Conservation (phyloP, 2,888 invertebrate genomes). For the Diplazon laetatorius region DNA sequence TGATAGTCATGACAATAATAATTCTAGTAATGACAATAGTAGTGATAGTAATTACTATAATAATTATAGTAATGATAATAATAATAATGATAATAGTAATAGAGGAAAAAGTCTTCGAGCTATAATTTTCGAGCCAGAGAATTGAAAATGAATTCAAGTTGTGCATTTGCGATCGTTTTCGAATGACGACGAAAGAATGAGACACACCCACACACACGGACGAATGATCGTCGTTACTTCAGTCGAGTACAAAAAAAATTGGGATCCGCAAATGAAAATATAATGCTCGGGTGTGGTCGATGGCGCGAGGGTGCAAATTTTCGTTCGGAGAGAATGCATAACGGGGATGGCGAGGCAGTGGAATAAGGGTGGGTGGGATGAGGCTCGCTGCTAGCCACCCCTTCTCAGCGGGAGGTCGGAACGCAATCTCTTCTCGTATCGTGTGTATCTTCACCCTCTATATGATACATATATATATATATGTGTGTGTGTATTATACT, state of each 20-base stretch:
- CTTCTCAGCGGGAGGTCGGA: conserved; percentile 79
- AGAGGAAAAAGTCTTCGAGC: background rate
- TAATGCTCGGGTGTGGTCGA: conserved; percentile 69
- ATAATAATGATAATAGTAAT: too few species aligned
- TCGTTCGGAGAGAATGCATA: conserved; percentile 43
- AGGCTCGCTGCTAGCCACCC: conserved; percentile 62
- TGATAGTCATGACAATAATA: background rate
- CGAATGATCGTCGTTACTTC: conserved; percentile 44
- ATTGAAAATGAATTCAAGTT: conserved; percentile 2
- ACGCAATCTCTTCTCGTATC: conserved; percentile 78
- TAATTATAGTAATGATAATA: too few species aligned
- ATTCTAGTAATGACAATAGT: too few species aligned
- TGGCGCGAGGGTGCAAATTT: conserved; percentile 57
- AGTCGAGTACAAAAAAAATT: conserved; percentile 57
- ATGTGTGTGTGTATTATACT: conserved; percentile 27
- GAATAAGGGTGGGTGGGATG: conserved; percentile 1
- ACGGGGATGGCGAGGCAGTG: conserved; percentile 2
- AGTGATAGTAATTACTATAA: too few species aligned
- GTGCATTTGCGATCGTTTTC: conserved; percentile 23
- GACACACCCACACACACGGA: conserved; percentile 28
- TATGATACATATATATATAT: background rate
- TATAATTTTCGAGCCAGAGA: conserved; percentile 1
- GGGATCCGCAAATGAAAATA: conserved; percentile 75
- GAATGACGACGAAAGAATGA: conserved; percentile 35
- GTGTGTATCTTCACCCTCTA: conserved; percentile 56